phyloP scores from a whole-genome alignment of 2,888 invertebrate species.

The Galeruca laticollis region DNA sequence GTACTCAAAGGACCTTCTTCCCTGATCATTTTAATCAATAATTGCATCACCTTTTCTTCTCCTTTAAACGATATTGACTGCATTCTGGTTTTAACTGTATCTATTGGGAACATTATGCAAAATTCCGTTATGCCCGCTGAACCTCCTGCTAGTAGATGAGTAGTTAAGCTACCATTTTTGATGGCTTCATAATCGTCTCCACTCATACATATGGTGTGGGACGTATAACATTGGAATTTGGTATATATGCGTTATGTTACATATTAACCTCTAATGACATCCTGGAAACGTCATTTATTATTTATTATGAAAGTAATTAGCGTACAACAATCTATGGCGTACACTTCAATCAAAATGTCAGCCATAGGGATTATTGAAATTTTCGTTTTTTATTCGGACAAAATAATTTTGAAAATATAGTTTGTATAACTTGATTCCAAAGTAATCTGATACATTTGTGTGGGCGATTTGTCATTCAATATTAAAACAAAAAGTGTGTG shows the following conservation, averaged over 20 bases:
- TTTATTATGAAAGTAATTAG: no score
- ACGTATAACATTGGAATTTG: background rate
- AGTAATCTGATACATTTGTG: no score
- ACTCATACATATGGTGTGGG: background rate
- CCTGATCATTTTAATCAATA: slow-evolving; percentile 14
- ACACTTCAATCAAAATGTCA: no score
- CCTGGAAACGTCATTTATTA: background rate
- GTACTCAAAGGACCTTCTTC: slow-evolving; percentile 25
- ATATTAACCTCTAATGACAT: background rate
- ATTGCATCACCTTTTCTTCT: background rate
- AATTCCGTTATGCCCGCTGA: slow-evolving; percentile 26
- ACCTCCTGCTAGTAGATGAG: slow-evolving; percentile 19
- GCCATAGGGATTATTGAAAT: no score
- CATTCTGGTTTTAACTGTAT: slow-evolving; percentile 32
- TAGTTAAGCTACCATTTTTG: background rate
- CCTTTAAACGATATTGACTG: slow-evolving; percentile 25
- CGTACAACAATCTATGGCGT: no score
- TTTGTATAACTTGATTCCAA: no score
- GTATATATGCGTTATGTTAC: background rate
- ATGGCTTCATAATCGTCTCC: slow-evolving; percentile 13
- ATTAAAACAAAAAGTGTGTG: no score
- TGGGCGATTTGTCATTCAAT: no score
- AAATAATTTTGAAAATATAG: no score
- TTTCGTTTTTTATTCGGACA: no score
- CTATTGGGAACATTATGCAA: slow-evolving; percentile 30